These are phyloP conservation scores for Proctacanthus coquilletti DNA, from an alignment of 1,140 invertebrate genomes.

Conservation along the genomic window DNA sequence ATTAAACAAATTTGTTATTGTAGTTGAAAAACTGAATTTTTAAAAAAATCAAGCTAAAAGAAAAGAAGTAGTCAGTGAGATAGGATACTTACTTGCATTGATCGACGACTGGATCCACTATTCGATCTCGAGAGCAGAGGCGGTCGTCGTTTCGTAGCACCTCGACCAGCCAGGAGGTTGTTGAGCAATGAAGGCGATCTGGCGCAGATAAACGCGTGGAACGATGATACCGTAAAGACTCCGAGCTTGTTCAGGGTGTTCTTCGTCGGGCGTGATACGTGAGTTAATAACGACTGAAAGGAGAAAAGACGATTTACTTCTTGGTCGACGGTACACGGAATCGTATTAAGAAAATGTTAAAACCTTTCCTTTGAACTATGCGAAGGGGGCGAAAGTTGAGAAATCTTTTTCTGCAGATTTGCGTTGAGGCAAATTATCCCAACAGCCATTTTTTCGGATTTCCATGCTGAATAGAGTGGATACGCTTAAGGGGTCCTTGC, in stretches of 20 bases:
- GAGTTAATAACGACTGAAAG: conserved; percentile 79
- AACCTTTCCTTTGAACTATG: too few species aligned
- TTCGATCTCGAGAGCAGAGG: conserved; percentile 80
- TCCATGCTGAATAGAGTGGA: too few species aligned
- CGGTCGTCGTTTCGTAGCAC: conserved; percentile 70
- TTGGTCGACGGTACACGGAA: too few species aligned
- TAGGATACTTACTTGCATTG: conserved; percentile 45
- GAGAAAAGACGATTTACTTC: too few species aligned
- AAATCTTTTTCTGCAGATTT: too few species aligned
- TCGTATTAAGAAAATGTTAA: too few species aligned
- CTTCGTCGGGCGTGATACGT: conserved; percentile 90
- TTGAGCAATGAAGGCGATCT: conserved; percentile 82
- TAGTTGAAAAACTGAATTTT: too few species aligned
- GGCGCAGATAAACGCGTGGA: conserved; percentile 94
- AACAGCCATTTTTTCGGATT: too few species aligned
- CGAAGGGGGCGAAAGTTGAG: too few species aligned
- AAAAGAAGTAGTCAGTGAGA: neutral
- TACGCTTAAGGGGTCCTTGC: too few species aligned
- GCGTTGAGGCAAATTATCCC: too few species aligned
- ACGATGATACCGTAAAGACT: conserved; percentile 93
- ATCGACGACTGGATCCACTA: conserved; percentile 64
- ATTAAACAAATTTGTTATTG: too few species aligned
- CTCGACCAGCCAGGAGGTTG: conserved; percentile 78
- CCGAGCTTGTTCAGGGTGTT: conserved; percentile 86
- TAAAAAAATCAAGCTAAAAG: neutral